Base-by-base conservation (phyloP, 2,113 vertebrate species). In the Oryctolagus cuniculus region DNA sequence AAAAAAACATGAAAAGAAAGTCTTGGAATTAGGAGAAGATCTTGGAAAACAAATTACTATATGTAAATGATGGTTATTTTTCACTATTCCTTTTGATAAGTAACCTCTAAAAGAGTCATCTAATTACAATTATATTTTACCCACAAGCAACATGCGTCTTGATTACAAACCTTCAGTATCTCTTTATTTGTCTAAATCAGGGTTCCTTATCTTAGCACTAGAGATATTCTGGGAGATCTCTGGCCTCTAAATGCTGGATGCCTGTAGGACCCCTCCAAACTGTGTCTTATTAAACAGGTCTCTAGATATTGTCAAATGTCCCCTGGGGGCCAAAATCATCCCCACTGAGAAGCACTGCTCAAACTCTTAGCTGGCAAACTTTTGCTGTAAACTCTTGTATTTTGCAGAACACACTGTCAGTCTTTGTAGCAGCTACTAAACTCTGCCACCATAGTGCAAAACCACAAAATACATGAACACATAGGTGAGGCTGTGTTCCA, bases 1-100 rank as follows among this genome's bases (percentile, higher is more conserved):
- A 95, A 58, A 86, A 19, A 22, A 22, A 92, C 36, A 93, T 31
- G 44, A 85, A 90, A 89, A 81, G 24, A n/a, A 63, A 49, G 24
- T 49, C 69, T 84, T 81, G 29, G 16, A 90, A 5, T 81, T 51
- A 55, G n/a, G 27, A 87, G 38, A 53, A 88, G 51, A 86, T 49
- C 49, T 58, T 53, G 38, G 29, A 66, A 70, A 94, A 55, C 66
- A 36, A 61, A 49, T 64, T 74, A 80, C 51, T 8, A 84, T 44
- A 36, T 79, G 16, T 25, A 88, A 94, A 61, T 17, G 22, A 72
- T 72, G 34, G 49, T 63, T 16, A 31, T 78, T 87, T 75, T 78
- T 19, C 5, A 64, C 16, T 61, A 12, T 72, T 31, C 24, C 74
- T 72, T 87, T 80, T 64, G 31, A 61, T 87, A 87, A 93, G 13